phyloP scores from a whole-genome alignment of 2,113 vertebrate genomes.

The Prionailurus viverrinus region DNA sequence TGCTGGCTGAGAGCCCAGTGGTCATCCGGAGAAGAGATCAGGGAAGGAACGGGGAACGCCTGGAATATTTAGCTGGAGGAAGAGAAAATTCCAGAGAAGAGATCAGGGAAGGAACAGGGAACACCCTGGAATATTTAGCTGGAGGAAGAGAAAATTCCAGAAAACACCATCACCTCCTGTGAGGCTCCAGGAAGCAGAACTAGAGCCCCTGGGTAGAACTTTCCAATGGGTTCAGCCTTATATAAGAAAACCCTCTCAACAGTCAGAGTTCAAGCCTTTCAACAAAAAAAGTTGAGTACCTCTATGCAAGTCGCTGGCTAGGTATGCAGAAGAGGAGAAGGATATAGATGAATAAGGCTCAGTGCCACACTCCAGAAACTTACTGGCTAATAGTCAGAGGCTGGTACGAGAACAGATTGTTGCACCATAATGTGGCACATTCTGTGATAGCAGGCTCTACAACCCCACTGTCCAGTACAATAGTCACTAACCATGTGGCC shows the following conservation, averaged over 20 bases:
- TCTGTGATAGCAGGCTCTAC: not conserved
- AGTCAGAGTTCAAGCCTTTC: constrained; percentile 18
- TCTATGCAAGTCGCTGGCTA: not conserved
- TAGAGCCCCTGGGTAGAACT: not conserved
- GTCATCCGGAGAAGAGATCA: not conserved
- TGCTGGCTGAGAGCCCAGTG: not conserved
- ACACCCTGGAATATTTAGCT: not conserved
- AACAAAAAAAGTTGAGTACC: not conserved
- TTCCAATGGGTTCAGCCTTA: constrained; percentile 11
- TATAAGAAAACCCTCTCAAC: not conserved
- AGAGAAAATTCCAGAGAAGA: not conserved
- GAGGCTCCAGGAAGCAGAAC: not conserved
- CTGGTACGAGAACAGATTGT: not conserved
- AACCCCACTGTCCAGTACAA: not conserved
- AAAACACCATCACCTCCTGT: not conserved
- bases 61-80: not conserved
- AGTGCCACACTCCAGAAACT: not conserved
- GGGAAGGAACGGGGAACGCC: not conserved
- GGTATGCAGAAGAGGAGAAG: not conserved
- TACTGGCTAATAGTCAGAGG: not conserved
- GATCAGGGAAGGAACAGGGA: not conserved
- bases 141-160: constrained; percentile 8
- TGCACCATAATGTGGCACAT: not conserved
- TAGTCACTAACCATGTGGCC: not conserved
- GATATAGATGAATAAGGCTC: not conserved